Conservation (phyloP, 1,140 invertebrate genomes). For the Chymomyza costata region DNA sequence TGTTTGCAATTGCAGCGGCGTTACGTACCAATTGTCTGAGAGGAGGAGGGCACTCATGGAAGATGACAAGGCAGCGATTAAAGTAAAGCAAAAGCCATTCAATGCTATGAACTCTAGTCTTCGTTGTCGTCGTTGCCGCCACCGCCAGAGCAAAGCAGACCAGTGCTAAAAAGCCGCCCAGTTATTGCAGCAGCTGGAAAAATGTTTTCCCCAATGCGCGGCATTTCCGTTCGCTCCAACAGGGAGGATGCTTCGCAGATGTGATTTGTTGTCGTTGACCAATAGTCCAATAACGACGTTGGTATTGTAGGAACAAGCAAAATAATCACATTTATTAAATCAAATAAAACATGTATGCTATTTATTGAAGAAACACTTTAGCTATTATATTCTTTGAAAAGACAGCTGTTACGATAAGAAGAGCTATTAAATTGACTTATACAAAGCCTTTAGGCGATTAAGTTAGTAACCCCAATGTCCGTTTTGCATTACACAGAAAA, state of each 20-base stretch:
- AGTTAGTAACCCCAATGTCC: too few species aligned
- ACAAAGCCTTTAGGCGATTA: too few species aligned
- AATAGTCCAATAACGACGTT: slow-evolving; percentile 11
- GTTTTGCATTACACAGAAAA: too few species aligned
- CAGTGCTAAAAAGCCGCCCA: slow-evolving; percentile 10
- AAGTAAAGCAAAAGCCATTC: slow-evolving; percentile 57
- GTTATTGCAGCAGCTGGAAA: slow-evolving; percentile 50
- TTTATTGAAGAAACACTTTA: too few species aligned
- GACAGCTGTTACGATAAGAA: too few species aligned
- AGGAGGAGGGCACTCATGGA: slow-evolving; percentile 18
- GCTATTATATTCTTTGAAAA: too few species aligned
- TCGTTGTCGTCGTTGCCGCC: slow-evolving; percentile 13
- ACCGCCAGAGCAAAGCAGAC: too few species aligned
- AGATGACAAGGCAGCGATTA: slow-evolving; percentile 71
- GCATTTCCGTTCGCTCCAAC: slow-evolving; percentile 55
- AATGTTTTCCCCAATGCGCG: slow-evolving; percentile 62
- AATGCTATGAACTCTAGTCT: slow-evolving; percentile 47
- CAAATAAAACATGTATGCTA: slow-evolving; percentile 59
- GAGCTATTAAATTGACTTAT: too few species aligned
- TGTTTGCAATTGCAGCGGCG: slow-evolving; percentile 23
- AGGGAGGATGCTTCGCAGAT: slow-evolving; percentile 38
- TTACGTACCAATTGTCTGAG: too few species aligned
- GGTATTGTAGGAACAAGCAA: too few species aligned
- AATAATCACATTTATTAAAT: slow-evolving; percentile 58
- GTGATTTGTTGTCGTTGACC: slow-evolving; percentile 3